These are phyloP conservation scores for Drosophila ohnishii DNA, from an alignment of 1,140 invertebrate genomes.

Conservation along the genomic window DNA sequence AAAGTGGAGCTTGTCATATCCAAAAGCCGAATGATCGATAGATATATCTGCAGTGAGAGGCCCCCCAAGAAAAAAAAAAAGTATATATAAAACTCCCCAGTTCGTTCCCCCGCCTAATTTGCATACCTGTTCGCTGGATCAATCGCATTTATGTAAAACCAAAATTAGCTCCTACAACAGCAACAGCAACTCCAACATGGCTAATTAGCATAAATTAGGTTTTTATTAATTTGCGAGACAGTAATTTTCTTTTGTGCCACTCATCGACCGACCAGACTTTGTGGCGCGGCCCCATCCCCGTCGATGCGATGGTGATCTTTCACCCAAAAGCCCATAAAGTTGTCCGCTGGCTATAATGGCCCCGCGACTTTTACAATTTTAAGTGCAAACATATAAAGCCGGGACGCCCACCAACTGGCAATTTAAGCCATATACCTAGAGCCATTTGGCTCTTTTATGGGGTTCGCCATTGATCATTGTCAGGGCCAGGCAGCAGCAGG, in stretches of 20 bases:
- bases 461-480: slow-evolving; percentile 71
- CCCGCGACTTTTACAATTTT: slow-evolving; percentile 55
- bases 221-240: slow-evolving; percentile 81
- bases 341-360: slow-evolving; percentile 42
- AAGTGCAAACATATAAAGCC: slow-evolving; percentile 46
- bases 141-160: slow-evolving; percentile 66
- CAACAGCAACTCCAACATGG: slow-evolving; percentile 27
- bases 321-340: slow-evolving; percentile 54
- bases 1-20: slow-evolving; percentile 44
- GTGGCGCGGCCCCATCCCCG: slow-evolving; percentile 54
- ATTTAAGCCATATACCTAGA: slow-evolving; percentile 27
- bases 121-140: slow-evolving; percentile 60
- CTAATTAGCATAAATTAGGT: slow-evolving; percentile 80
- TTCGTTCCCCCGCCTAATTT: slow-evolving; percentile 50
- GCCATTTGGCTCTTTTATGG: slow-evolving; percentile 16
- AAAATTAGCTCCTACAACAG: slow-evolving; percentile 55
- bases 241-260: slow-evolving; percentile 72
- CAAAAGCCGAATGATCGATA: slow-evolving; percentile 42
- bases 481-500: slow-evolving; percentile 33
- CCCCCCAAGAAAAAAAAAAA: background rate
- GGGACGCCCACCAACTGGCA: slow-evolving; percentile 54
- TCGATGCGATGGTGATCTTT: slow-evolving; percentile 55
- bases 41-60: slow-evolving; percentile 29
- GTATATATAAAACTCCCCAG: background rate
- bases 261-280: slow-evolving; percentile 62